These are phyloP conservation scores for Erythrocercus mccallii DNA, from an alignment of 2,113 vertebrate species.

Conservation along the genomic window DNA sequence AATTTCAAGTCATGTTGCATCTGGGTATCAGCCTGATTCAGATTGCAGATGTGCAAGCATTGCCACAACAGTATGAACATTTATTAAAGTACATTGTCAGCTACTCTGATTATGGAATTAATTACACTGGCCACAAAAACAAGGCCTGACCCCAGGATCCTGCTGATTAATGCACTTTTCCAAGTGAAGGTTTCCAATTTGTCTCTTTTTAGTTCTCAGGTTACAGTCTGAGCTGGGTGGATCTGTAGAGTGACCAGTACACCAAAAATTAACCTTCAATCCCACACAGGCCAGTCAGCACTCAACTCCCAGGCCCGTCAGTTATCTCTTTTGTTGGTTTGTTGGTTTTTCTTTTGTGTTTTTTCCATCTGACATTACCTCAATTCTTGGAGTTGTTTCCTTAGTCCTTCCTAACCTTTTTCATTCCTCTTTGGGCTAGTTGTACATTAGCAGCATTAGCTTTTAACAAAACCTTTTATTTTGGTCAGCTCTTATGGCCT, in stretches of 20 bases:
- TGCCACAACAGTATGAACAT: background rate
- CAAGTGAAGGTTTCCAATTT: background rate
- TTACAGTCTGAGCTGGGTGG: background rate
- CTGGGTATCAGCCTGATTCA: background rate
- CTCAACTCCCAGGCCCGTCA: too few species aligned
- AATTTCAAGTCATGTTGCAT: fast-evolving
- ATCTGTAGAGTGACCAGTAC: background rate
- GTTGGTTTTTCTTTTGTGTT: background rate
- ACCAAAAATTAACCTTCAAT: background rate
- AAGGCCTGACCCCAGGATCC: background rate
- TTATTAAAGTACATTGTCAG: background rate
- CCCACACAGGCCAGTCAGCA: background rate
- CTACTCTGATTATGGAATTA: background rate
- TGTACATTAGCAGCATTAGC: background rate
- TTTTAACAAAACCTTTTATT: background rate
- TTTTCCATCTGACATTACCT: background rate
- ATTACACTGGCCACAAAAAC: background rate
- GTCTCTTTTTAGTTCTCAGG: background rate
- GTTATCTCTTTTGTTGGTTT: background rate
- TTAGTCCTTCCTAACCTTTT: background rate
- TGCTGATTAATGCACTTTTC: background rate
- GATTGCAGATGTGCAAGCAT: fast-evolving
- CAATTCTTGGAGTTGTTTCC: background rate
- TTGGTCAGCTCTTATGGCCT: background rate
- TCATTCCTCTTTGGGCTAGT: background rate